Percentiles rank a stretch among this genome's conserved stretches.
phyloP scores from a whole-genome alignment of 1,140 invertebrate species.

The Ericerus pela region DNA sequence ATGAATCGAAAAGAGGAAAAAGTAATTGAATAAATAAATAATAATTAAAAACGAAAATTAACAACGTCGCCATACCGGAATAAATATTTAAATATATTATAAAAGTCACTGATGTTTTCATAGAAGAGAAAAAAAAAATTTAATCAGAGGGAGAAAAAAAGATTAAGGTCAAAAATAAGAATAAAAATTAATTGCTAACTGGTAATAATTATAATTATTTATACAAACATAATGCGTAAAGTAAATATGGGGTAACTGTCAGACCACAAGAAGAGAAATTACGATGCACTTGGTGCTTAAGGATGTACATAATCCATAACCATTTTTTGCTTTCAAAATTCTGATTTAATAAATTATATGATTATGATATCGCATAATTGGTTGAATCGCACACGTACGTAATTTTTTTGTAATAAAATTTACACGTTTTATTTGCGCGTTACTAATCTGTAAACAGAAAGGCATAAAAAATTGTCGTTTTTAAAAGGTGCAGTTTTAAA shows the following conservation, averaged over 20 bases:
- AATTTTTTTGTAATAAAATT: too few relatives aligned
- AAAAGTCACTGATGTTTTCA: not conserved
- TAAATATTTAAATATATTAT: slow-evolving; percentile 7
- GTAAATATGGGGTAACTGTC: slow-evolving; percentile 10
- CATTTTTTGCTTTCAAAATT: too few relatives aligned
- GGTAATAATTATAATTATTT: slow-evolving; percentile 9
- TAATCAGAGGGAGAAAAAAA: not conserved
- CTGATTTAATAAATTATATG: not conserved
- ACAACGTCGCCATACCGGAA: slow-evolving; percentile 2
- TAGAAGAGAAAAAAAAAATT: not conserved
- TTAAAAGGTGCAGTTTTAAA: too few relatives aligned
- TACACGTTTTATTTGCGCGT: slow-evolving; percentile 3
- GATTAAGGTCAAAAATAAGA: slow-evolving; percentile 4
- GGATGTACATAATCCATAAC: too few relatives aligned
- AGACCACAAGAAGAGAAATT: slow-evolving; percentile 6
- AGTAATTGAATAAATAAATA: slow-evolving; percentile 12
- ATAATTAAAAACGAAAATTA: not conserved
- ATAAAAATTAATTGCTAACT: slow-evolving; percentile 5
- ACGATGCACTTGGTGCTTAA: slow-evolving; percentile 2
- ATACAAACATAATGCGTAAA: slow-evolving; percentile 8
- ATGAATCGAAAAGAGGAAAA: too few relatives aligned
- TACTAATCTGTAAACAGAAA: not conserved
- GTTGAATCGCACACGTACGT: too few relatives aligned
- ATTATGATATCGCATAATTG: too few relatives aligned
- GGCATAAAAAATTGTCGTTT: too few relatives aligned